Evolutionary conservation across 2,113 vertebrate species (phyloP).

Genomic region (Garra rufa): DNA sequence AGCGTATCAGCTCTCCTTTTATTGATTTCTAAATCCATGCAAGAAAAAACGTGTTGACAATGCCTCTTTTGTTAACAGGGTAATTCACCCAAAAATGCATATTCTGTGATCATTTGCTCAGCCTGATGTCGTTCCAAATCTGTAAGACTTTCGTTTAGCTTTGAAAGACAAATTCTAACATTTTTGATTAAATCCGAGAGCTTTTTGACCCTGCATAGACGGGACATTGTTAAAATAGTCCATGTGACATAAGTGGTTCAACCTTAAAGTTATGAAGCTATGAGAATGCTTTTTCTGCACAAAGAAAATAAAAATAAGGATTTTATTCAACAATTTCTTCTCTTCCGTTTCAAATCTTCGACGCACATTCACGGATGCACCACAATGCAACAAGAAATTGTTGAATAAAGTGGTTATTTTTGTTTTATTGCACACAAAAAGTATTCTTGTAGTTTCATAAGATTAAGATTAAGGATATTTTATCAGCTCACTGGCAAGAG

Average conservation of each 20-base stretch:
- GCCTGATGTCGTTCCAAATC: neutral
- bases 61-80: neutral
- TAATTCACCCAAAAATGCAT: neutral
- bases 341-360: no score
- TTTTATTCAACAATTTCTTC: no score
- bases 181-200: neutral
- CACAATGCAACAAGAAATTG: no score
- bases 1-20: neutral
- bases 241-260: neutral
- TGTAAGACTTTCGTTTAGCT: neutral
- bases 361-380: no score
- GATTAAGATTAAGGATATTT: no score
- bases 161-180: neutral
- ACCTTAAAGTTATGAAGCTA: no score
- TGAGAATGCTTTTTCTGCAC: neutral
- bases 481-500: neutral
- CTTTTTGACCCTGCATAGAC: neutral
- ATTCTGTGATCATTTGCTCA: neutral
- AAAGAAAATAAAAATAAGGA: neutral
- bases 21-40: conserved; percentile 40
- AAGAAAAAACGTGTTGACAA: neutral
- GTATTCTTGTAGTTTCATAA: no score
- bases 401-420: no score
- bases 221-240: neutral
- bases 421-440: no score